phyloP scores from a whole-genome alignment of 2,113 vertebrate genomes.

The Ictalurus punctatus region DNA sequence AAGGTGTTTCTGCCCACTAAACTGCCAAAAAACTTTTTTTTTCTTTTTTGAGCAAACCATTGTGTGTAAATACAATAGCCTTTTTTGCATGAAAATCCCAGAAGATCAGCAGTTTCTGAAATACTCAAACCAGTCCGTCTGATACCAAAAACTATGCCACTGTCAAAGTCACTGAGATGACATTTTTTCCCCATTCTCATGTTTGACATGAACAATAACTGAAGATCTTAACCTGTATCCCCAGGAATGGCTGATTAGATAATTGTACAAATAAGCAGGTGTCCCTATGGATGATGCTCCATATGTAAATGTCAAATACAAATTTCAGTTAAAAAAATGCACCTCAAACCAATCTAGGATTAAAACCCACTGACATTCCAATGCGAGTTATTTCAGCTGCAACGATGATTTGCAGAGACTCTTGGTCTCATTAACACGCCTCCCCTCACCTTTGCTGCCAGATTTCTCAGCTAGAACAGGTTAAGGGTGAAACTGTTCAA shows the following conservation, averaged over 20 bases:
- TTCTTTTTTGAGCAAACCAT: background rate
- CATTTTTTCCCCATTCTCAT: background rate
- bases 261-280: background rate
- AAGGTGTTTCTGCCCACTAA: background rate
- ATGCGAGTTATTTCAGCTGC: background rate
- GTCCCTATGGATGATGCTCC: background rate
- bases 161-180: background rate
- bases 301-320: constrained; percentile 13
- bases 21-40: background rate
- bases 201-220: background rate
- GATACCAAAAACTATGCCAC: background rate
- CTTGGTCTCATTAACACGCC: constrained; percentile 27
- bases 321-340: background rate
- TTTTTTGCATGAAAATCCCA: background rate
- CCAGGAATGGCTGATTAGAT: background rate
- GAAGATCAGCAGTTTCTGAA: background rate
- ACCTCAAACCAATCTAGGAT: background rate
- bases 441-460: background rate
- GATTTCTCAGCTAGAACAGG: constrained; percentile 28
- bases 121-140: background rate
- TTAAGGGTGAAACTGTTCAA: constrained; percentile 50
- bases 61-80: background rate
- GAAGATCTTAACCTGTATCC: background rate
- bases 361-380: background rate
- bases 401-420: background rate